Percentiles rank a stretch among this genome's conserved stretches.
These are phyloP conservation scores for Holacanthus passer DNA, from an alignment of 2,113 vertebrate genomes.

Conservation along the genomic window DNA sequence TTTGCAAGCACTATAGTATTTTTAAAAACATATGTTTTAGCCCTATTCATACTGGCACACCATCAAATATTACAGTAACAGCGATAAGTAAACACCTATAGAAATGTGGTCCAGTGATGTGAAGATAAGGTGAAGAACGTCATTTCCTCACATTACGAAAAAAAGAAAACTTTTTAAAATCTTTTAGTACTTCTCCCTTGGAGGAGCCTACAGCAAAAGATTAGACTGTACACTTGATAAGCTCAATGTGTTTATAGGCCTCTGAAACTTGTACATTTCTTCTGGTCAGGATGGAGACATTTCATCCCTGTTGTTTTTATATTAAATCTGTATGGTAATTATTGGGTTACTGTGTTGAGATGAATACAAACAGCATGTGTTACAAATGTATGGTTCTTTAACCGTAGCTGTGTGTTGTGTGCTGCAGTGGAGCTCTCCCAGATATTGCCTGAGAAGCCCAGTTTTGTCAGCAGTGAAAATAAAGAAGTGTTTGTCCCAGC, in stretches of 20 bases:
- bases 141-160: neutral
- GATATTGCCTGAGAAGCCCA: conserved; percentile 77
- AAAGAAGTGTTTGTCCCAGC: conserved; percentile 85
- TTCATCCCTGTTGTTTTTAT: neutral
- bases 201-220: too few species aligned
- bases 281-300: neutral
- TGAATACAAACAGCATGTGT: neutral
- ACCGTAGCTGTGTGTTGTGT: conserved; percentile 27
- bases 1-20: neutral
- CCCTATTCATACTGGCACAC: neutral
- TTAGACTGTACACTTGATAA: neutral
- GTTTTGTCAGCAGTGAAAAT: conserved; percentile 87
- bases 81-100: neutral
- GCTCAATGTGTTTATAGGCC: neutral
- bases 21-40: neutral
- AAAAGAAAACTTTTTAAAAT: too few species aligned
- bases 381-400: neutral
- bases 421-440: conserved; percentile 87
- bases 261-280: neutral
- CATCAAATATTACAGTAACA: neutral
- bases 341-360: neutral
- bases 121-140: too few species aligned
- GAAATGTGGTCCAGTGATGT: neutral
- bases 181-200: too few species aligned
- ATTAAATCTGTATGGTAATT: neutral